phyloP scores from a whole-genome alignment of 2,888 invertebrate species.

The Argyresthia albistria region DNA sequence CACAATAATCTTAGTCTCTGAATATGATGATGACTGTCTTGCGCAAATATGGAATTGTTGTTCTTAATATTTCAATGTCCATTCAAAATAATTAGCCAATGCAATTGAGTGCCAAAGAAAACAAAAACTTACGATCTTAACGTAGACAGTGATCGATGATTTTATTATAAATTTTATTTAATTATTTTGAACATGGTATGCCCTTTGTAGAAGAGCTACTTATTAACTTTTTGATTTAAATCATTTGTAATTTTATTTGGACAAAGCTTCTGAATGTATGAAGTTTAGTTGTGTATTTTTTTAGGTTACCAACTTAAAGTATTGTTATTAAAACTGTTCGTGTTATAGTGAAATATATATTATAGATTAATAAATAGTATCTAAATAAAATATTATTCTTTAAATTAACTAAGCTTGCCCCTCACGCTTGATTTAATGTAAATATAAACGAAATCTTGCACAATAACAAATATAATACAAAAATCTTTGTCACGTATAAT shows the following conservation, averaged over 20 bases:
- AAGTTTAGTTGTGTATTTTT: not conserved
- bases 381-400: not conserved
- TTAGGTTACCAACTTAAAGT: not conserved
- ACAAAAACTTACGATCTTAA: not conserved
- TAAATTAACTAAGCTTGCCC: slow-evolving; percentile 47
- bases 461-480: slow-evolving; percentile 30
- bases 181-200: no score
- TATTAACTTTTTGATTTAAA: no score
- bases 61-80: no score
- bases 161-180: no score
- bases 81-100: not conserved
- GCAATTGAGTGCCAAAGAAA: not conserved
- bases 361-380: not conserved
- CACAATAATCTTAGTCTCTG: no score
- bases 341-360: not conserved
- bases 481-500: slow-evolving; percentile 32
- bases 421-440: slow-evolving; percentile 61
- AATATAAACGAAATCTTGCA: slow-evolving; percentile 52
- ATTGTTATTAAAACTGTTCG: not conserved
- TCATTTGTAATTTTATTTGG: no score
- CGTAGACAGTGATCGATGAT: not conserved
- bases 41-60: no score
- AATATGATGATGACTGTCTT: no score
- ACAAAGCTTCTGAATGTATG: not conserved
- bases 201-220: no score